phyloP scores from a whole-genome alignment of 1,140 invertebrate genomes.

The Saccostrea cuccullata region DNA sequence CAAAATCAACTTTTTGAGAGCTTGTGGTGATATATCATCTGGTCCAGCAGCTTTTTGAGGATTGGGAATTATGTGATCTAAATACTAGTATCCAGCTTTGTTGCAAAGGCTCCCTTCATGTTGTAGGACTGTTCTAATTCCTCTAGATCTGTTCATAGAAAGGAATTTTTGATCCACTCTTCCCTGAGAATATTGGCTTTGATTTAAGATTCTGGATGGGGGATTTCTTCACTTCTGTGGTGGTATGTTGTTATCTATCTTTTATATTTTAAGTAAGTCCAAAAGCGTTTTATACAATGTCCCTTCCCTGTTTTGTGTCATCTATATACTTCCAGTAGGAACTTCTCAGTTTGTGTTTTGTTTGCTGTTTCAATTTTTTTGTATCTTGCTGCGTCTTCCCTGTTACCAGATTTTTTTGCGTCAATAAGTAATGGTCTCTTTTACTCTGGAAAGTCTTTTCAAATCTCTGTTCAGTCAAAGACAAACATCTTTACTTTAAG shows the following conservation, averaged over 20 bases:
- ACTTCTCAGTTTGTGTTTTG: not conserved
- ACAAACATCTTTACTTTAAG: constrained; percentile 25
- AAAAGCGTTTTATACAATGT: too few relatives aligned
- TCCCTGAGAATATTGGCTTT: too few relatives aligned
- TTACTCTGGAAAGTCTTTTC: not conserved
- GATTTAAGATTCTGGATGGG: too few relatives aligned
- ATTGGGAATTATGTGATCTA: not conserved
- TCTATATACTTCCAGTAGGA: not conserved
- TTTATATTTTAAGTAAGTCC: too few relatives aligned
- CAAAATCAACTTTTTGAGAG: too few relatives aligned
- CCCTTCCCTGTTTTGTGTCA: too few relatives aligned
- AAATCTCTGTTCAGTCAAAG: constrained; percentile 43
- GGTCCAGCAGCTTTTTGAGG: constrained; percentile 48
- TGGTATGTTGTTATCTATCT: too few relatives aligned
- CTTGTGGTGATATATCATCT: too few relatives aligned
- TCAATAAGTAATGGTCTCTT: constrained; percentile 21
- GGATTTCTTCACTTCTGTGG: too few relatives aligned
- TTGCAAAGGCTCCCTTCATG: not conserved
- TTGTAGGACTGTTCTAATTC: not conserved
- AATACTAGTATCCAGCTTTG: not conserved
- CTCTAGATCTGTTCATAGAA: not conserved
- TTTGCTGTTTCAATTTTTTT: not conserved
- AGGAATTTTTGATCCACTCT: not conserved
- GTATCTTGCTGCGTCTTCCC: not conserved
- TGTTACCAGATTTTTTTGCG: constrained; percentile 44